A percentile compares a stretch with the other conserved stretches of the same genome.
phyloP scores from a whole-genome alignment of 92 coral and sea anemone species.

The Parazoanthus atlanticus region DNA sequence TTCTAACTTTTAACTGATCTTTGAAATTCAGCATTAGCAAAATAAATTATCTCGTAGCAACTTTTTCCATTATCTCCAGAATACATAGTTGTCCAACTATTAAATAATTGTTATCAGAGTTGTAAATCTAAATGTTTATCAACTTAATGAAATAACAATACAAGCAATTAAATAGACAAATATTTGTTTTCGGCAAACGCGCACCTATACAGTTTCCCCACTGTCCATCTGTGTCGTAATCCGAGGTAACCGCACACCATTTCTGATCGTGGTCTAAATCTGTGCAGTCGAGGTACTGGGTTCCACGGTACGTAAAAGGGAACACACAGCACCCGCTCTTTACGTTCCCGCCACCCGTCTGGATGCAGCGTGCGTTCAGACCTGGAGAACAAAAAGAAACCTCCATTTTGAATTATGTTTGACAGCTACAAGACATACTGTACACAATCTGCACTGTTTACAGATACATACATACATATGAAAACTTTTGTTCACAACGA shows the following conservation, averaged over 20 bases:
- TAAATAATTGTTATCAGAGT: too few relatives aligned
- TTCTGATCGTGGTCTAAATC: slow-evolving; percentile 77
- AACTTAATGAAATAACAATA: too few relatives aligned
- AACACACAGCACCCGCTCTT: slow-evolving; percentile 89
- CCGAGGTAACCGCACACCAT: slow-evolving; percentile 93
- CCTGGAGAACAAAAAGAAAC: slow-evolving; percentile 42
- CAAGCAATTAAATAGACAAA: not conserved
- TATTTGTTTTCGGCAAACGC: not conserved
- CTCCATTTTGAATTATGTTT: not conserved
- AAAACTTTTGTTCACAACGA: too few relatives aligned
- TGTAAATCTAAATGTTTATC: too few relatives aligned
- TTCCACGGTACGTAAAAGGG: slow-evolving; percentile 86
- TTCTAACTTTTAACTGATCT: too few relatives aligned
- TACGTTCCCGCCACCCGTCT: slow-evolving; percentile 77
- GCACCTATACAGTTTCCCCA: slow-evolving; percentile 96
- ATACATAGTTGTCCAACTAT: not conserved
- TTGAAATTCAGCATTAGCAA: too few relatives aligned
- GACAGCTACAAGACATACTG: not conserved
- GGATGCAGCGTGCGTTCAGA: slow-evolving; percentile 79
- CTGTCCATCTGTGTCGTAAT: slow-evolving; percentile 89
- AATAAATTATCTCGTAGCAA: not conserved
- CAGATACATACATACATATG: too few relatives aligned
- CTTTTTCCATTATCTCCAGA: too few relatives aligned
- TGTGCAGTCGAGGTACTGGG: slow-evolving; percentile 83
- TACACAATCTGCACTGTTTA: not conserved